These are phyloP conservation scores for Crematogaster levior DNA, from an alignment of 2,888 invertebrate species.

Conservation along the genomic window DNA sequence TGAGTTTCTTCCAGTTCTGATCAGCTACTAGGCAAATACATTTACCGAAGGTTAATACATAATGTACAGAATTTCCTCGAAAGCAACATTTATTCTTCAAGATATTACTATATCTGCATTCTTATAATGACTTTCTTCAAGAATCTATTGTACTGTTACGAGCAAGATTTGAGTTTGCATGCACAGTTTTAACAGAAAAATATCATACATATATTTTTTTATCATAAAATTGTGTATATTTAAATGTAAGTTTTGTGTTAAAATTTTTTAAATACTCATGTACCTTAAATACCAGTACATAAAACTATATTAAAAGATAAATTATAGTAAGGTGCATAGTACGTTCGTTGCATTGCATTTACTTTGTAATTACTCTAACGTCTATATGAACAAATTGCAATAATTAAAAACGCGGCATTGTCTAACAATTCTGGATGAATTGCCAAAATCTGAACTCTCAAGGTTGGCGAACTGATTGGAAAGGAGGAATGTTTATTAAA, in stretches of 20 bases:
- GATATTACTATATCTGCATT: conserved; percentile 59
- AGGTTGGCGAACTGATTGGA: background rate
- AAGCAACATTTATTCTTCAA: conserved; percentile 45
- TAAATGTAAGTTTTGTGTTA: background rate
- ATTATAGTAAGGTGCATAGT: background rate
- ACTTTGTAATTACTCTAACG: background rate
- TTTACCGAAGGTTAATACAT: conserved; percentile 62
- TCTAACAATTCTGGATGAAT: background rate
- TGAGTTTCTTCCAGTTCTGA: conserved; percentile 60
- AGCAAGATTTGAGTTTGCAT: background rate
- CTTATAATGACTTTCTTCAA: conserved; percentile 48
- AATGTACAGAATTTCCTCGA: conserved; percentile 57
- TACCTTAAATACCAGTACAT: too few relatives aligned
- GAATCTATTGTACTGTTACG: background rate
- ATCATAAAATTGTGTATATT: background rate
- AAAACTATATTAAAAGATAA: background rate
- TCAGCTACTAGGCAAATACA: conserved; percentile 66
- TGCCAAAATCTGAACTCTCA: background rate
- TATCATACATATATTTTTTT: background rate
- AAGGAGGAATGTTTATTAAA: background rate
- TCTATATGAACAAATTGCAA: background rate
- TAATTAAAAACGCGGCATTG: background rate
- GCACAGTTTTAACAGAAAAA: background rate
- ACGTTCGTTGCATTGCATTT: background rate
- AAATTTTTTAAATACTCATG: background rate